A percentile compares a stretch with the other conserved stretches of the same genome.
phyloP scores from a whole-genome alignment of 2,797 vertebrate genomes.

The Anguilla obscura region DNA sequence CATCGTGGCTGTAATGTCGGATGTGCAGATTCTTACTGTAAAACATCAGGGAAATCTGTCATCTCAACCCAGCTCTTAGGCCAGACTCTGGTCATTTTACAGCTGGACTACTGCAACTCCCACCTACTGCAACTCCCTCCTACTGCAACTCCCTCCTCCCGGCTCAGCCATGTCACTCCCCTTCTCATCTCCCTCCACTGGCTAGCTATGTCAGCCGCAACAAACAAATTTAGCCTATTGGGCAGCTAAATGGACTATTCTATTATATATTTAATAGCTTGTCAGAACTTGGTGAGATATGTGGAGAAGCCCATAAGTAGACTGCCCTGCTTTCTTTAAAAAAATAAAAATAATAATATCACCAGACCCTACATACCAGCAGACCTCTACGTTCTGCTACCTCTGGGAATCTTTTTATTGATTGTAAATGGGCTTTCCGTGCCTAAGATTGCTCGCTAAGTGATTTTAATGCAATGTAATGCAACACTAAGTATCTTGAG shows the following conservation, averaged over 20 bases:
- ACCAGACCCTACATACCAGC: not conserved
- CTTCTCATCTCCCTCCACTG: not conserved
- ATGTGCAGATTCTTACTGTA: too few relatives aligned
- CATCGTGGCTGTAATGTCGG: not conserved
- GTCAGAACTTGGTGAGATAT: not conserved
- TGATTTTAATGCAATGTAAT: too few relatives aligned
- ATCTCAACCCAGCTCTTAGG: too few relatives aligned
- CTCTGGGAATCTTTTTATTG: too few relatives aligned
- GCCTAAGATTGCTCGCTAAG: too few relatives aligned
- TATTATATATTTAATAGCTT: not conserved
- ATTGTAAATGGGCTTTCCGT: too few relatives aligned
- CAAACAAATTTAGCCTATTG: not conserved
- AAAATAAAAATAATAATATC: not conserved
- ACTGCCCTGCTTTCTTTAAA: not conserved
- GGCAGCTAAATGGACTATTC: not conserved
- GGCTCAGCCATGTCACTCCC: not conserved
- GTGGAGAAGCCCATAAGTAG: not conserved
- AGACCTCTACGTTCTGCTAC: not conserved
- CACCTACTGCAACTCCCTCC: not conserved
- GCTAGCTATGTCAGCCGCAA: not conserved
- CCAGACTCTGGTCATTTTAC: not conserved
- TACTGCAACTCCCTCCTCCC: not conserved
- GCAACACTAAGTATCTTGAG: too few relatives aligned
- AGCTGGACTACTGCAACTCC: not conserved
- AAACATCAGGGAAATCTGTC: not conserved